Evolutionary conservation across 1,140 invertebrate species (phyloP).

Genomic region (Drosophila malerkotliana): DNA sequence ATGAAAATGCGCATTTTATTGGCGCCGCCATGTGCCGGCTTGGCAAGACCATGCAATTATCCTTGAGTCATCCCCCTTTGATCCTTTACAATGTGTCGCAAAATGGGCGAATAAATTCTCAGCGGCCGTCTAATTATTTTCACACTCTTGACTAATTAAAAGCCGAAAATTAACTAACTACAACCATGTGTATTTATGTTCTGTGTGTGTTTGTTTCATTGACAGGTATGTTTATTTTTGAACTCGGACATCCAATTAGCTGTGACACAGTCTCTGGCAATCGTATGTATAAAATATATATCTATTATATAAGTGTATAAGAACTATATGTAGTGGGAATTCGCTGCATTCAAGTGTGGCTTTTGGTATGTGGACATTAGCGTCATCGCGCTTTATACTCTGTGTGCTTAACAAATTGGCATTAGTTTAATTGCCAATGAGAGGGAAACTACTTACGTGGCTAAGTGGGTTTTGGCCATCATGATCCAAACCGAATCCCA

Average conservation of each 20-base stretch:
- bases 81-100: not conserved
- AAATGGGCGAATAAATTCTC: not conserved
- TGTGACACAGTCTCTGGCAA: conserved; percentile 18
- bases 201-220: conserved; percentile 16
- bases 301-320: not conserved
- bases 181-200: not conserved
- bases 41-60: not conserved
- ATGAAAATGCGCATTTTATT: not conserved
- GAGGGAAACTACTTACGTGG: conserved; percentile 35
- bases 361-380: conserved; percentile 4
- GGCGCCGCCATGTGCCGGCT: not conserved
- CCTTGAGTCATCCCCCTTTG: not conserved
- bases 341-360: not conserved
- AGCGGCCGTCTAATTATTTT: conserved; percentile 1
- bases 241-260: conserved; percentile 43
- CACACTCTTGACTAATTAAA: conserved; percentile 8
- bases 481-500: conserved; percentile 5
- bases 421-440: conserved; percentile 72
- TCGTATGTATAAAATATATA: conserved; percentile 16
- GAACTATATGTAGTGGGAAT: not conserved
- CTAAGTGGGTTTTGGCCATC: conserved; percentile 15
- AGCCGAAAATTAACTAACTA: not conserved
- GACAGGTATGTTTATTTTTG: conserved; percentile 52
- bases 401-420: conserved; percentile 58
- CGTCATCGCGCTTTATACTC: not conserved